phyloP scores from a whole-genome alignment of 2,113 vertebrate genomes.

The Colaptes auratus region DNA sequence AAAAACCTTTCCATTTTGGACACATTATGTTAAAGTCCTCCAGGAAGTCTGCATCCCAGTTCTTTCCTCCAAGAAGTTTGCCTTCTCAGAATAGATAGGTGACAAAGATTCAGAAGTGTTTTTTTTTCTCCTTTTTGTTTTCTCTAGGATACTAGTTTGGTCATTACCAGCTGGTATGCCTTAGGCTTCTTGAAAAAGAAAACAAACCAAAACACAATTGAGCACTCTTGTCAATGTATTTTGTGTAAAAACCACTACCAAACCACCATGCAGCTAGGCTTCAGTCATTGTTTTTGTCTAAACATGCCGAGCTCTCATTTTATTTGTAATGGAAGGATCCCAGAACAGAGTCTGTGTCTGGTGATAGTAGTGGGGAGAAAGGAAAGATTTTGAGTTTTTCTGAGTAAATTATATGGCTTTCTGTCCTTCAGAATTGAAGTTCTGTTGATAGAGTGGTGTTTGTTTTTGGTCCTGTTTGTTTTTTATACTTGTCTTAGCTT shows the following conservation, averaged over 20 bases:
- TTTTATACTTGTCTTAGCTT: conserved; percentile 79
- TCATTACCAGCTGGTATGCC: background rate
- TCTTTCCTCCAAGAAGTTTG: background rate
- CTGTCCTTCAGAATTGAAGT: background rate
- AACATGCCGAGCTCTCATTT: background rate
- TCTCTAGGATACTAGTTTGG: background rate
- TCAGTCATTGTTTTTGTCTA: background rate
- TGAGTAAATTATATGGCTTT: background rate
- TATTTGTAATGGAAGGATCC: background rate
- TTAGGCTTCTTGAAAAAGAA: background rate
- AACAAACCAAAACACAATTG: too few species aligned
- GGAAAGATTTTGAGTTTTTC: background rate
- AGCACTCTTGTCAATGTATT: background rate
- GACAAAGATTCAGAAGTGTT: background rate
- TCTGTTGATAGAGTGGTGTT: background rate
- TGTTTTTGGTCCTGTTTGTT: background rate
- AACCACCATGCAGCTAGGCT: background rate
- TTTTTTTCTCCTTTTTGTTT: background rate
- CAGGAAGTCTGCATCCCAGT: background rate
- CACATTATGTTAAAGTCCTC: background rate
- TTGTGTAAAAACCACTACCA: background rate
- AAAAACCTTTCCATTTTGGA: accelerated
- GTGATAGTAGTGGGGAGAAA: background rate
- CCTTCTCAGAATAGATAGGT: background rate
- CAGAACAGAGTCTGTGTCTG: background rate